Evolutionary conservation across 2,797 vertebrate species (phyloP).

Genomic region (Spheniscus humboldti): DNA sequence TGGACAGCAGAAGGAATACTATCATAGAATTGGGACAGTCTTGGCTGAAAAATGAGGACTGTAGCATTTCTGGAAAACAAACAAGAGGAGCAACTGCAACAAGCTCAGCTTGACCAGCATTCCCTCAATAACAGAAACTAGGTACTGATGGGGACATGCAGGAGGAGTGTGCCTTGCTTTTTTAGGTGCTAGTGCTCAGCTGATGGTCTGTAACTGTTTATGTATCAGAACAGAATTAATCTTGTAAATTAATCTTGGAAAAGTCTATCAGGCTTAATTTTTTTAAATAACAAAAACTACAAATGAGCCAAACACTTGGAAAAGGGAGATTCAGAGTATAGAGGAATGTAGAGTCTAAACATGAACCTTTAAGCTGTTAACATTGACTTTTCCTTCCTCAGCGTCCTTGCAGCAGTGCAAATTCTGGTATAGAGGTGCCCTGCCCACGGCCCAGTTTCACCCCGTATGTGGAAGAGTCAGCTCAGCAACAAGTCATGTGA

Average conservation of each 20-base stretch:
- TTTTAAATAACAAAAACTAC: not conserved
- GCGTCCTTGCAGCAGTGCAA: not conserved
- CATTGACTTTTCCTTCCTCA: not conserved
- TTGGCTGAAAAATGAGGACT: not conserved
- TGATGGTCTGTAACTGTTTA: not conserved
- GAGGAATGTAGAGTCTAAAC: not conserved
- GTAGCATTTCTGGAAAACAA: not conserved
- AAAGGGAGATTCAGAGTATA: not conserved
- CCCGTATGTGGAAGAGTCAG: slow-evolving; percentile 89
- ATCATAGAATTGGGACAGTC: not conserved
- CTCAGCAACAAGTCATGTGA: slow-evolving; percentile 87
- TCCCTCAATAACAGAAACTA: not conserved
- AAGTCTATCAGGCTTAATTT: not conserved
- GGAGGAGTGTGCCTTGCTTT: not conserved
- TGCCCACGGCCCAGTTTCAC: slow-evolving; percentile 76
- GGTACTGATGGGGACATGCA: accelerated
- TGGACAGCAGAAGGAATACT: not conserved
- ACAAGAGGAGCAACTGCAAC: not conserved
- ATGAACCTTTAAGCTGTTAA: not conserved
- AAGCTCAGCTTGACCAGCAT: not conserved
- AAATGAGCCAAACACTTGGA: not conserved
- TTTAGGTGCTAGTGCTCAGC: not conserved
- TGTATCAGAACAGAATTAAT: not conserved
- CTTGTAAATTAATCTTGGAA: not conserved
- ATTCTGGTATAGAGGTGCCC: not conserved